Conservation (phyloP, 2,888 invertebrate genomes). For the Lepidocyrtoides sp. region DNA sequence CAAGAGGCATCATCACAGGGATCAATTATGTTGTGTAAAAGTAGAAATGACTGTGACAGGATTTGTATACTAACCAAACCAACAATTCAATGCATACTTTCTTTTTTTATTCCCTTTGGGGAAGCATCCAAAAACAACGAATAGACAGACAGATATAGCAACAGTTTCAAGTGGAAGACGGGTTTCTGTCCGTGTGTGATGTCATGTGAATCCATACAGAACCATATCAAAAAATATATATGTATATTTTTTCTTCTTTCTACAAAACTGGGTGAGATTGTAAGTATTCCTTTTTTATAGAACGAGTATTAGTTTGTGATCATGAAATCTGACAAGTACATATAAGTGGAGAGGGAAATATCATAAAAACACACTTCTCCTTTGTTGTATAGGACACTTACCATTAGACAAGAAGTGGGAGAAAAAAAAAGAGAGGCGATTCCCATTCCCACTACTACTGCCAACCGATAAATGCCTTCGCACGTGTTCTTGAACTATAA, state of each 20-base stretch:
- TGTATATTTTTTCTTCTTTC: neutral
- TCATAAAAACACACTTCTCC: conserved; percentile 12
- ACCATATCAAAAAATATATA: too few relatives aligned
- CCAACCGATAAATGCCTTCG: conserved; percentile 73
- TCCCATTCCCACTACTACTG: conserved; percentile 4
- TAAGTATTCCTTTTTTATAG: conserved; percentile 34
- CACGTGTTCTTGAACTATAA: conserved; percentile 67
- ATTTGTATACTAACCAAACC: conserved; percentile 29
- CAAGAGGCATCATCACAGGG: conserved; percentile 13
- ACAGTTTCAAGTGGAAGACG: conserved; percentile 65
- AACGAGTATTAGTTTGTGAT: neutral
- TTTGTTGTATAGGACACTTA: conserved; percentile 39
- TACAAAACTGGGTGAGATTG: neutral
- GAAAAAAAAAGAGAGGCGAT: neutral
- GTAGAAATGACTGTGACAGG: conserved; percentile 15
- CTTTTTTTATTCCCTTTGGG: neutral
- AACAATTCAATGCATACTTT: neutral
- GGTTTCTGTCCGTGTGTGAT: neutral
- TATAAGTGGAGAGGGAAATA: conserved; percentile 40
- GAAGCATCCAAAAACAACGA: neutral
- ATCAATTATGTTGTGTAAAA: conserved; percentile 9
- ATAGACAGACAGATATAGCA: conserved; percentile 57
- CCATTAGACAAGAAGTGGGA: neutral
- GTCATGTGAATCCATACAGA: conserved; percentile 30
- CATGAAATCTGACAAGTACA: conserved; percentile 32